Base-by-base conservation (phyloP, 2,797 vertebrate genomes). In the Acropternis orthonyx region DNA sequence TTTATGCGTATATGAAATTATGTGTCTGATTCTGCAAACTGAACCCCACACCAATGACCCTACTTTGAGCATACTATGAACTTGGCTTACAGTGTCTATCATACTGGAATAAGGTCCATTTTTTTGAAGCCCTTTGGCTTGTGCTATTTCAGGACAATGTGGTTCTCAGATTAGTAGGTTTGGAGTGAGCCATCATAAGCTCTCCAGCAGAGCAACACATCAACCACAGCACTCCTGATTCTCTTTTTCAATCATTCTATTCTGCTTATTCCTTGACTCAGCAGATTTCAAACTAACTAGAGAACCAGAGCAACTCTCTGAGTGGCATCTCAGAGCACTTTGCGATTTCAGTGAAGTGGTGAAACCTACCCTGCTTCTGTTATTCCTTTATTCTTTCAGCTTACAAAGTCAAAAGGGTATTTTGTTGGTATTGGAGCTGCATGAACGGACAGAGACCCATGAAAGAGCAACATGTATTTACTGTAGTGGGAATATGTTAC, bases 191-290 rank as follows among this genome's bases (percentile, higher is more conserved):
- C 26, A 39, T 41, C 23, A 11, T 55, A 17, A 52, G 30, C 17
- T 65, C 23, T 83, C 27, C 26, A 22, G 28, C 36, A 37, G 58
- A 88, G 32, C 21, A 34, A 36, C 19, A 65, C 10, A 51, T 17
- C 14, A 76, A 44, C 21, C 32, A 55, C 30, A 75, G 24, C 41
- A n/a, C 8, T 28, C 49, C 23, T 0, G 4, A 49, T 55, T 77
- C 18, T 87, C 20, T 65, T 89, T 85, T 87, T 34, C 27, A 65
- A 4, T 63, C 0, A 0, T 81, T 61, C 21, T 30, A 0, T 61
- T 71, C 16, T 32, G 13, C 58, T 85, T 68, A 55, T 68, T 82
- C 17, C 34, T 89, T 71, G 30, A 39, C 14, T 55, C 12, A 43
- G 39, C 24, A 86, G 52, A 73, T 85, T 82, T 49, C 37, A 62